These are phyloP conservation scores for Hippocampus abdominalis DNA, from an alignment of 2,113 vertebrate species.

Conservation along the genomic window DNA sequence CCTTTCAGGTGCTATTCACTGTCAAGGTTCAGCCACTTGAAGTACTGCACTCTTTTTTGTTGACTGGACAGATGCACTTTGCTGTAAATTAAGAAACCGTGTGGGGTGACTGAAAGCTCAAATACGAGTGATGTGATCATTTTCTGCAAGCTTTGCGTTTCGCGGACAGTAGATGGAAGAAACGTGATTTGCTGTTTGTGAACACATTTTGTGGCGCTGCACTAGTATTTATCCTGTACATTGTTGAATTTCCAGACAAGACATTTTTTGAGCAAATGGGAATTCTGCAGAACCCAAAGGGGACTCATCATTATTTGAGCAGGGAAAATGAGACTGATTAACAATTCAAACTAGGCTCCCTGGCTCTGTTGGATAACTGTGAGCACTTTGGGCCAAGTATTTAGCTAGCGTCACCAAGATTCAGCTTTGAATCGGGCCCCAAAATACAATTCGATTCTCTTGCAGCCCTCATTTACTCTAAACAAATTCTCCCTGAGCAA, in stretches of 20 bases:
- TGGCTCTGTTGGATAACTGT: constrained; percentile 6
- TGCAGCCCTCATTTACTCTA: constrained; percentile 29
- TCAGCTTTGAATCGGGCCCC: constrained; percentile 16
- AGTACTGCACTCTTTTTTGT: not conserved
- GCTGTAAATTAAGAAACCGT: not conserved
- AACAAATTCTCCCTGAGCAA: constrained; percentile 18
- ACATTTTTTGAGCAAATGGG: constrained; percentile 19
- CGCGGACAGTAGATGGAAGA: constrained; percentile 13
- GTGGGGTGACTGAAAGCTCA: not conserved
- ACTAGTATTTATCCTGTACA: constrained; percentile 1
- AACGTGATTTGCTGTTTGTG: constrained; percentile 26
- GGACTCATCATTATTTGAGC: constrained; percentile 26
- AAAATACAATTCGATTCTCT: constrained; percentile 33
- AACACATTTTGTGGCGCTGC: constrained; percentile 33
- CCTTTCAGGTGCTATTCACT: not conserved
- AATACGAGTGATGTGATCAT: constrained; percentile 7
- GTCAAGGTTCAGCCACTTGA: not conserved
- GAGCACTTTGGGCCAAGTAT: constrained; percentile 8
- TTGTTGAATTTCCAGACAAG: constrained; percentile 21
- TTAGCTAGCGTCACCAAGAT: constrained; percentile 17
- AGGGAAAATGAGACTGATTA: constrained; percentile 24
- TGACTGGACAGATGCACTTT: not conserved
- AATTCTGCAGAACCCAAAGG: constrained; percentile 23
- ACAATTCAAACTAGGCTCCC: constrained; percentile 11
- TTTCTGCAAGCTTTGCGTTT: not conserved